Evolutionary conservation across 2,113 vertebrate species (phyloP).

Genomic region (Ochotona curzoniae): DNA sequence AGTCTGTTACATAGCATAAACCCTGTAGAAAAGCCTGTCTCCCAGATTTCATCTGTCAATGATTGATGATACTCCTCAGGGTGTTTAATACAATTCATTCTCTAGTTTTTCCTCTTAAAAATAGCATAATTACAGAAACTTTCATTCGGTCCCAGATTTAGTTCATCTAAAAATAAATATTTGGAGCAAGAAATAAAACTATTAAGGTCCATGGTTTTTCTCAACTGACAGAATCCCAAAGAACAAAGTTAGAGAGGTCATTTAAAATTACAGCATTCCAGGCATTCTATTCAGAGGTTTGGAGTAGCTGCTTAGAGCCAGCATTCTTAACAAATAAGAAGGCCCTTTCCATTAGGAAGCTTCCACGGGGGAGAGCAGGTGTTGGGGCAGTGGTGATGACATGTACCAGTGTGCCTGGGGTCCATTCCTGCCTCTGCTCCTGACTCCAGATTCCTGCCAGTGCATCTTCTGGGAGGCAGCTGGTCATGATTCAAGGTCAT

Average conservation of each 20-base stretch:
- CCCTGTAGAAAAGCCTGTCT: background rate
- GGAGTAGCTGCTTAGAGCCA: background rate
- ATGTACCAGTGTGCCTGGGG: too few species aligned
- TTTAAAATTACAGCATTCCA: background rate
- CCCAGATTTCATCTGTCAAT: background rate
- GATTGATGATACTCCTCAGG: background rate
- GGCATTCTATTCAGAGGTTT: background rate
- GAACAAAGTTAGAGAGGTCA: background rate
- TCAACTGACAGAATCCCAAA: background rate
- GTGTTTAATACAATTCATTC: background rate
- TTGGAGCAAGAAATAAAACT: slow-evolving; percentile 12
- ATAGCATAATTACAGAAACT: background rate
- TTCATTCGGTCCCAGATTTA: background rate
- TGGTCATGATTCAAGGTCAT: too few species aligned
- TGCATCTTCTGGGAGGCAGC: too few species aligned
- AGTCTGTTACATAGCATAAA: background rate
- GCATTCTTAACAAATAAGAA: background rate
- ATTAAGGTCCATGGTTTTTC: background rate
- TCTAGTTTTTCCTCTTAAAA: background rate
- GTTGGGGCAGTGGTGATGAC: too few species aligned
- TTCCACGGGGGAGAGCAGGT: too few species aligned
- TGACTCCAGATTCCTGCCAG: too few species aligned
- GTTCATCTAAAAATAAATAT: slow-evolving; percentile 20
- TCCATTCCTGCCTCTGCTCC: too few species aligned
- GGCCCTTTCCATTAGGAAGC: too few species aligned